Percentiles rank a stretch among this genome's conserved stretches.
Evolutionary conservation across 2,797 vertebrate species (phyloP).

Genomic region (Anisognathus igniventris): DNA sequence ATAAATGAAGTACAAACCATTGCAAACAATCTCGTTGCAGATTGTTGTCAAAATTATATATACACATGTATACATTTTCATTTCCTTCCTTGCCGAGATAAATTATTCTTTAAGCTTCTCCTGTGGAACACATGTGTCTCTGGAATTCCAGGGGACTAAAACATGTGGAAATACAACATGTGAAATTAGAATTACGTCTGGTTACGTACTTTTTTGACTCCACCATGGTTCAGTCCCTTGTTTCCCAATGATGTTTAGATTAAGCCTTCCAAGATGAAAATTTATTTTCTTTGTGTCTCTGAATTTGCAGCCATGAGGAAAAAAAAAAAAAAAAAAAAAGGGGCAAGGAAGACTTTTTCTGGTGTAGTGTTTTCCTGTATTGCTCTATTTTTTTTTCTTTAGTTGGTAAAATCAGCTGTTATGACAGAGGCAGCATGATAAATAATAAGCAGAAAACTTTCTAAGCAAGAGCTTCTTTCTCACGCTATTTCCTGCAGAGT

Average conservation of each 20-base stretch:
- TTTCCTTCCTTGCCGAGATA: slow-evolving; percentile 43
- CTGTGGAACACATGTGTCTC: slow-evolving; percentile 29
- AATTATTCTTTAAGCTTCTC: slow-evolving; percentile 33
- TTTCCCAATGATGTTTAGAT: slow-evolving; percentile 43
- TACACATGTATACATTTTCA: slow-evolving; percentile 28
- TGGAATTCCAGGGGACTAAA: slow-evolving; percentile 43
- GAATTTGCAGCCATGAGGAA: slow-evolving; percentile 28
- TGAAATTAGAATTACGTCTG: slow-evolving; percentile 34
- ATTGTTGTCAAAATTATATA: slow-evolving; percentile 40
- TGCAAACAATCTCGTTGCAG: slow-evolving; percentile 12
- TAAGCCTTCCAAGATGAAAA: slow-evolving; percentile 47
- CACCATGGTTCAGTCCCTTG: not conserved
- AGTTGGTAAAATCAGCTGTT: slow-evolving; percentile 56
- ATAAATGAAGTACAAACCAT: slow-evolving; percentile 3
- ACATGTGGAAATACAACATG: slow-evolving; percentile 16
- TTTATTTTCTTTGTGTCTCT: slow-evolving; percentile 56
- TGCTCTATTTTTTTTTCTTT: slow-evolving; percentile 11
- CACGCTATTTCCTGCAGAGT: slow-evolving; percentile 75
- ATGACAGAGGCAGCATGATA: slow-evolving; percentile 57
- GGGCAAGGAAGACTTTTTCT: not conserved
- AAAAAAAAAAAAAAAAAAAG: not conserved
- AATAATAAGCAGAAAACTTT: slow-evolving; percentile 67
- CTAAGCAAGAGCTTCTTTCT: slow-evolving; percentile 69
- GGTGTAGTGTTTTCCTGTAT: slow-evolving; percentile 34
- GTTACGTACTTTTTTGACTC: slow-evolving; percentile 6